Evolutionary conservation across 2,113 vertebrate species (phyloP), one percentile per base, ranked within the genome.

Genomic region (Pampusana beccarii): DNA sequence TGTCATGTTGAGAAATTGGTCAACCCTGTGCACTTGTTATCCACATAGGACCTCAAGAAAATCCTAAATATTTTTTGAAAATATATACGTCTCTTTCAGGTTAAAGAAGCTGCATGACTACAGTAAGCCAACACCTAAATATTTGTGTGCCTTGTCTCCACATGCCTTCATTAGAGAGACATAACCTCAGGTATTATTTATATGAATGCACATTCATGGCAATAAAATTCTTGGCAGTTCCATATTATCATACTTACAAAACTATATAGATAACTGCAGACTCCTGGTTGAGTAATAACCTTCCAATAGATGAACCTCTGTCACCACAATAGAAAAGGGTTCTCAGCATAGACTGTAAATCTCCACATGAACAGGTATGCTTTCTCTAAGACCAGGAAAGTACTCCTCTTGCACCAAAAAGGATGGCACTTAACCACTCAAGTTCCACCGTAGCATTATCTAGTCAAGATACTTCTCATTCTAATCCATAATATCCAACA

Each of bases 121-220:
- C 94, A 78, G 36, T 28, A 91, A 96, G 95, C 77, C 96, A 97
- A 97, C 84, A 75, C 96, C 97, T 96, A 97, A 96, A 97, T 97
- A 97, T 91, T 96, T 97, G 78, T 48, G 84, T 83, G 86, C 31
- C 91, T 60, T 98, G 98, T 88, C 96, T 97, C 86, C 93, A 97
- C 98, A 96, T 56, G 98, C 94, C 74, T 46, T 71, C 44, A 51
- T 73, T 77, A 93, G 71, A 92, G 90, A 97, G 69, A 90, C 36
- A 65, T 92, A 94, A 94, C 96, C 97, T 90, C 87, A 91, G 95
- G 97, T 93, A 31, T 71, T 97, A 36, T 90, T 97, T 98, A 94
- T 80, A 82, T 80, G 88, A 93, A 95, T 73, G 65, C 81, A 95
- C 80, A 96, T 93, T 72, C 70, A 73, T 42, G 71, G 91, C 84